Evolutionary conservation across 2,113 vertebrate species (phyloP), one percentile per base, ranked within the genome.

Genomic region (Toxotes chatareus): DNA sequence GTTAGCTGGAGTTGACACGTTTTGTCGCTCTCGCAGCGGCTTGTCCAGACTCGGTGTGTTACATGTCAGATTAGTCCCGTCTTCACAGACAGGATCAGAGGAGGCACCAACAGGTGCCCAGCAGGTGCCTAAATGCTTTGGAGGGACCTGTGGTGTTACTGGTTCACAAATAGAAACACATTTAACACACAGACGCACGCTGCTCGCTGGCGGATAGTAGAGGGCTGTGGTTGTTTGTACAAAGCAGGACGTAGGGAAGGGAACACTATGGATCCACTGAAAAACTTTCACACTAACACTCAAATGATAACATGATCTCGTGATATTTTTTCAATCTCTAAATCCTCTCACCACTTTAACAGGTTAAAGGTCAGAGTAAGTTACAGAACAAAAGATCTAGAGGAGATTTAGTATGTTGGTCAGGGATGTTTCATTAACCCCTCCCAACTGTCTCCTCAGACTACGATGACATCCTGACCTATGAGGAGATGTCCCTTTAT

Each of bases 401-500:
- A 63, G 12, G 57, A 72, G 56, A 64, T 74, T 79, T 64, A 1
- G 5, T n/a, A 4, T 51, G 70, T 67, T 51, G 16, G 23, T 86
- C 61, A 27, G 38, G 21, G 32, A 40, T 70, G 36, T 57, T 80
- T 86, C 69, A 57, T 62, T 69, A 82, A 80, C 34, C 10, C 46
- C 17, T 69, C 56, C 40, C 31, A 12, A 40, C 68, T 88, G 47
- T 85, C 32, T 62, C 57, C 34, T 74, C 88, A 99, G 98, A 98
- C 90, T 95, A 95, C 55, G 97, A 98, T 47, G 98, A 99, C 73
- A 96, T 98, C 89, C 84, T 97, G 94, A 99, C 98, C 63, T 99
- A 99, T 0, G 98, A 99, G 86, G 98, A 99, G 93, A 99, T 99
- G 97, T 97, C 97, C 0, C 96, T 99, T 27, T 99, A 98, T 89